Base-by-base conservation (phyloP, 1,140 invertebrate species). In the Augochlora pura region DNA sequence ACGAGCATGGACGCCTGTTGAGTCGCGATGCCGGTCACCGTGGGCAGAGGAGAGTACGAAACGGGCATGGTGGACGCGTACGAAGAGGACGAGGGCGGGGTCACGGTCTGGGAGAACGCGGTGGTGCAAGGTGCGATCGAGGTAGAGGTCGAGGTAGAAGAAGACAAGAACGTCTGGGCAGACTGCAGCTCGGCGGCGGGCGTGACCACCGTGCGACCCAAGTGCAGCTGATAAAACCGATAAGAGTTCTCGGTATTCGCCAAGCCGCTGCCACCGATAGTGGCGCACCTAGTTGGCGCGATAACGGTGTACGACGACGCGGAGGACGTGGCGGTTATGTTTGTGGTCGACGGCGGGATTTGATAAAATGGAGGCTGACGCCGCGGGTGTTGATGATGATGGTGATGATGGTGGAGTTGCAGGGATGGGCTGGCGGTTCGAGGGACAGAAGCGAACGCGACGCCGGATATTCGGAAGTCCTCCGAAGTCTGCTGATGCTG, bases 401-500 rank as follows among this genome's bases (percentile, higher is more conserved):
- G 84, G 14, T 80, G 78, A 23, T 86, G 84, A 42, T 83, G 85
- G n/a, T 86, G 86, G 4, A 82, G 39, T 1, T 87, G 86, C 54
- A 87, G 54, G 0, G 86, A 80, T 72, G 81, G 82, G 27, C 65
- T 68, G 39, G 78, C 52, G 16, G 63, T 59, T 27, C 66, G 83
- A 8, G 76, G 84, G 21, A 82, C 70, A 0, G 80, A 67, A 0
- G 81, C 54, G 8, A 81, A 83, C 1, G 74, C 71, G 9, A 81
- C 23, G 62, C 68, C 38, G 77, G 86, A 27, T 65, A 77, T 75
- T 80, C 87, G 90, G 62, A 91, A 88, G 63, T 92, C 91, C 0
- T 92, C 91, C 0, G 89, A 80, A 16, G 38, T 12, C 16, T 78
- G 76, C 54, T 91, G 92, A 70, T 91, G 91, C 2, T 90, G 89